Base-by-base conservation (phyloP, 2,888 invertebrate genomes). In the Heliconius ismenius region DNA sequence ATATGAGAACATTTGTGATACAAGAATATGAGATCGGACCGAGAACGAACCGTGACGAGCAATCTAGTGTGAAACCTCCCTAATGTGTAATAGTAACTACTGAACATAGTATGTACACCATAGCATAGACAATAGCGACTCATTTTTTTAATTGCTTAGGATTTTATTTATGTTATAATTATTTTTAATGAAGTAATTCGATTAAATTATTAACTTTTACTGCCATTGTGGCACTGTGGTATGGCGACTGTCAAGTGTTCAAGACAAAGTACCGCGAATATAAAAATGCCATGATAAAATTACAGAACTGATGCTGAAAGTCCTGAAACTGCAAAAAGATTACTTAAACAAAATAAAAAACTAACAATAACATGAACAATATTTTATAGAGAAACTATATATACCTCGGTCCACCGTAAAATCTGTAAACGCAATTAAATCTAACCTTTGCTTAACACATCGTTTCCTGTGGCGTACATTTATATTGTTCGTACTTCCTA, bases 401-500 rank as follows among this genome's bases (percentile, higher is more conserved):
- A 83, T 86, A 84, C 84, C 84, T 81, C 39, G 73, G 73, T 63
- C 73, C 73, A 86, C 87, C 89, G 89, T 90, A 87, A 91, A 92
- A 92, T 91, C 90, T 88, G 87, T 90, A 90, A 90, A 90, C 90
- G 89, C 88, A 92, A 91, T 92, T 91, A 91, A 89, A 86, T 89
- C 86, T 88, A 87, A 91, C 91, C 89, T 91, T 89, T 88, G 88
- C 88, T 90, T 91, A 90, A 89, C 92, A 90, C 90, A 88, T 87
- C 86, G 88, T 89, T 92, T 92, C 91, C 92, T 91, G 86, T 77
- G 73, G 76, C 62, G 64, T 60, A 78, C 76, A 77, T 69, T 74
- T 36, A 73, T 39, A 63, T 63, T 70, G 62, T 83, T 78, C 84
- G 32, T 58, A 4, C 18, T 21, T 36, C 26, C 78, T 39, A 63